Percentiles rank a stretch among this genome's conserved stretches.
phyloP scores from a whole-genome alignment of 1,140 invertebrate species.

The Araneus ventricosus region DNA sequence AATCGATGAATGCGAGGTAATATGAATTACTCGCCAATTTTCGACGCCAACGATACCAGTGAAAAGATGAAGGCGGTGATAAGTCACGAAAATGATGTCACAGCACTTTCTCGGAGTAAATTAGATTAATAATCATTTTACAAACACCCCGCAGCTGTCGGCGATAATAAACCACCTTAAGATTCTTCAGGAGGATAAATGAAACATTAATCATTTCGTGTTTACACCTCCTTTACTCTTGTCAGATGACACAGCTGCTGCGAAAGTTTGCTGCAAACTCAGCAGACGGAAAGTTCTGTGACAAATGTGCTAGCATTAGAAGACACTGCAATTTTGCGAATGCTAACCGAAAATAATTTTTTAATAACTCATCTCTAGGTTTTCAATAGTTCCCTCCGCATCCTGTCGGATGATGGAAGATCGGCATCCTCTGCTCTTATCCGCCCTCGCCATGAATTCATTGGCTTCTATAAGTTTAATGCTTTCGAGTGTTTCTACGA shows the following conservation, averaged over 20 bases:
- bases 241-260: not conserved
- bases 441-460: no score
- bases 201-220: not conserved
- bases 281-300: no score
- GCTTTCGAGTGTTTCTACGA: no score
- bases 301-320: no score
- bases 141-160: not conserved
- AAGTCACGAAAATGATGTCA: not conserved
- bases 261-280: no score
- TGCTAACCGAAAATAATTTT: no score
- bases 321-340: no score
- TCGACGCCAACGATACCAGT: not conserved
- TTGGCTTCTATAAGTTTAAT: no score
- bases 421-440: no score
- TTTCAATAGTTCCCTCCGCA: no score
- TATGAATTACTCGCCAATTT: not conserved
- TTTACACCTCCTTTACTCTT: not conserved
- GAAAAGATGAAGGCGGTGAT: not conserved
- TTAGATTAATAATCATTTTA: slow-evolving; percentile 2
- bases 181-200: not conserved
- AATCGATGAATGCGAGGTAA: not conserved
- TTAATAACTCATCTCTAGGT: no score
- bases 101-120: not conserved
- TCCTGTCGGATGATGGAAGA: no score
- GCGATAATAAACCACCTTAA: not conserved